Evolutionary conservation across 2,113 vertebrate genomes (phyloP).

Genomic region (Hyla sarda): DNA sequence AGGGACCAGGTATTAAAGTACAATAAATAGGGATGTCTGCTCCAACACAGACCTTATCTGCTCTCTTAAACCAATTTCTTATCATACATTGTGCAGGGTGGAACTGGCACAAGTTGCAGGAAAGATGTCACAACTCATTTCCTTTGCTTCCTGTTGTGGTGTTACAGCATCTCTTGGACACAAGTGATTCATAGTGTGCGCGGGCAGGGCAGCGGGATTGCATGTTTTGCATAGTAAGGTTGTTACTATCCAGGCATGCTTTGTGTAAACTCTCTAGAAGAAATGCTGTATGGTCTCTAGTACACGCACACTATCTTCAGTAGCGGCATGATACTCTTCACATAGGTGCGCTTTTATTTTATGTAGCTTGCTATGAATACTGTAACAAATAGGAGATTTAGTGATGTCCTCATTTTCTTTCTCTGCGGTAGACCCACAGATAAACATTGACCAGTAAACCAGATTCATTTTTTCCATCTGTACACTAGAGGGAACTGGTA

Average conservation of each 20-base stretch:
- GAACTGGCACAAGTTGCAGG: background rate
- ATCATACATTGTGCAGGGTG: background rate
- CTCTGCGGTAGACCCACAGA: too few species aligned
- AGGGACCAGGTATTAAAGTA: background rate
- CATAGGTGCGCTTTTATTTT: too few species aligned
- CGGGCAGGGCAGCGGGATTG: background rate
- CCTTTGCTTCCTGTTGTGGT: background rate
- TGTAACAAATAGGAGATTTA: too few species aligned
- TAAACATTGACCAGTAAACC: too few species aligned
- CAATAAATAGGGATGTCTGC: background rate
- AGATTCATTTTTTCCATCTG: too few species aligned
- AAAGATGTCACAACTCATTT: conserved; percentile 32
- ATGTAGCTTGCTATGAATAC: too few species aligned
- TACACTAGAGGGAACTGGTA: too few species aligned
- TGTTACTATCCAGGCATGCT: background rate
- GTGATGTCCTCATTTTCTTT: too few species aligned
- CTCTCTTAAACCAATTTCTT: background rate
- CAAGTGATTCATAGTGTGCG: background rate
- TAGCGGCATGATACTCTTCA: too few species aligned
- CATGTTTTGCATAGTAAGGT: background rate
- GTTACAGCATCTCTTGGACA: background rate
- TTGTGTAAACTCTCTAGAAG: background rate
- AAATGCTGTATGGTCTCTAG: background rate
- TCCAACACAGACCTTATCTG: background rate
- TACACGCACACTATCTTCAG: too few species aligned